phyloP scores from a whole-genome alignment of 2,888 invertebrate genomes.

The Suillia variegata region DNA sequence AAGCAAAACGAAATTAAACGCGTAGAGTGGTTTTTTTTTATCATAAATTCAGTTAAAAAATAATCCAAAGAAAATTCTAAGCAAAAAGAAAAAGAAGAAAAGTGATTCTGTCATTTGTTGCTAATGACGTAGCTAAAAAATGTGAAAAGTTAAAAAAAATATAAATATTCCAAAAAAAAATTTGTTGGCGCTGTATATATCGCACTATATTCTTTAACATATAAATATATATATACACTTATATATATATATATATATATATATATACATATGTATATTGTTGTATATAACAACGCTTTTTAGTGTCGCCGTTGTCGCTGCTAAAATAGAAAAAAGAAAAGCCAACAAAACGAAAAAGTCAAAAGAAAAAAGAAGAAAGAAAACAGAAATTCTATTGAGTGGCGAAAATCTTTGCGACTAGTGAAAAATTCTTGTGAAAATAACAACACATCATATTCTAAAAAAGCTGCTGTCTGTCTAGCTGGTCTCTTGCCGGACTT shows the following conservation, averaged over 20 bases:
- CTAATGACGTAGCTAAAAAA: neutral
- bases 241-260: constrained; percentile 31
- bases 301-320: neutral
- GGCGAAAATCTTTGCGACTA: too few species aligned
- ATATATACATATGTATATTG: constrained; percentile 30
- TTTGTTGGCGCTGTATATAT: too few species aligned
- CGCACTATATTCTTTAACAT: too few species aligned
- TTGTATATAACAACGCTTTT: neutral
- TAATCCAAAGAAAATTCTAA: too few species aligned
- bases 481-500: too few species aligned
- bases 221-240: constrained; percentile 22
- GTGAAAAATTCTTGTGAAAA: neutral
- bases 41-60: too few species aligned
- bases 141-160: neutral
- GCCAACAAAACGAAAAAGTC: neutral
- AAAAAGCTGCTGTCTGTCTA: too few species aligned
- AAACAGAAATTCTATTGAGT: neutral
- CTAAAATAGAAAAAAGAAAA: neutral
- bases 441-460: too few species aligned
- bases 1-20: too few species aligned
- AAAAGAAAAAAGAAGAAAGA: neutral
- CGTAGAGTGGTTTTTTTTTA: too few species aligned
- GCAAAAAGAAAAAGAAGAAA: too few species aligned
- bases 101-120: too few species aligned
- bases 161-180: neutral